phyloP scores from a whole-genome alignment of 1,140 invertebrate genomes.

The Octopus bimaculoides region DNA sequence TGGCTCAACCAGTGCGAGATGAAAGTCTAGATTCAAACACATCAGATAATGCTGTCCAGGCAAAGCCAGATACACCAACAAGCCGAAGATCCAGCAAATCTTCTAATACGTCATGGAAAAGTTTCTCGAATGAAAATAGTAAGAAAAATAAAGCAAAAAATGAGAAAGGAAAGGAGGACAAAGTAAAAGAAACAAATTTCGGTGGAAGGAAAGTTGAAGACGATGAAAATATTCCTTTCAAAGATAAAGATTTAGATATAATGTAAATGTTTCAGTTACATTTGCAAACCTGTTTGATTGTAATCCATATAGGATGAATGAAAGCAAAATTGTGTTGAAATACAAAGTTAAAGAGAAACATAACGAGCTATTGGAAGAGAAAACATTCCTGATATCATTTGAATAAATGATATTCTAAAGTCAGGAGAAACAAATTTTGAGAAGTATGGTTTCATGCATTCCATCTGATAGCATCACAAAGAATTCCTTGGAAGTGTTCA shows the following conservation, averaged over 20 bases:
- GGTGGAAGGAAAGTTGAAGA: conserved; percentile 24
- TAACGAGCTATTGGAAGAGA: neutral
- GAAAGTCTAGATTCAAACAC: conserved; percentile 13
- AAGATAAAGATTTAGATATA: conserved; percentile 49
- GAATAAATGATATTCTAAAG: too few relatives aligned
- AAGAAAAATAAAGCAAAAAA: neutral
- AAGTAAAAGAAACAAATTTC: conserved; percentile 18
- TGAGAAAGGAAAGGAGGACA: neutral
- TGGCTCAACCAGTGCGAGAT: neutral
- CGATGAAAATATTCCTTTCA: conserved; percentile 40
- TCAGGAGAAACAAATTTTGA: too few relatives aligned
- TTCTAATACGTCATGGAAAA: conserved; percentile 21
- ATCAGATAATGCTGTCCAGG: conserved; percentile 1
- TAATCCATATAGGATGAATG: too few relatives aligned
- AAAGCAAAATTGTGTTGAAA: neutral
- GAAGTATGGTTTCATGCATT: too few relatives aligned
- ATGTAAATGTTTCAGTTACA: conserved; percentile 30
- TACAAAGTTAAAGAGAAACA: neutral
- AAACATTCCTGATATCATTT: neutral
- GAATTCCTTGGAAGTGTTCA: too few relatives aligned
- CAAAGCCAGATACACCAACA: conserved; percentile 17
- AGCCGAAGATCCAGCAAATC: conserved; percentile 22
- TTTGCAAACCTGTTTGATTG: neutral
- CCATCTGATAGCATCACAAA: too few relatives aligned
- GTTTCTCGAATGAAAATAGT: neutral